Base-by-base conservation (phyloP, 1,140 invertebrate species). In the Musca domestica region DNA sequence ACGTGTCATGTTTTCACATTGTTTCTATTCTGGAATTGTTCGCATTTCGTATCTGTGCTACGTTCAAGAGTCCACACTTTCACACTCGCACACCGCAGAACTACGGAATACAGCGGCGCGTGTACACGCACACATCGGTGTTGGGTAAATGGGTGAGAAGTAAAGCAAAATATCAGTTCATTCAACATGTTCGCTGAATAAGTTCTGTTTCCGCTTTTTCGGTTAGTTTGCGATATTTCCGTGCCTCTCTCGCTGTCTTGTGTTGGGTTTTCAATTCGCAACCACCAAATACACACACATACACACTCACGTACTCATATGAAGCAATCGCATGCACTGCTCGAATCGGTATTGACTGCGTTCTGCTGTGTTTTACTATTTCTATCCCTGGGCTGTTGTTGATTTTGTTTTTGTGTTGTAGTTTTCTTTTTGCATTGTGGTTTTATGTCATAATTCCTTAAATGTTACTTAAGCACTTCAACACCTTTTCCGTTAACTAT, bases 191-290 rank as follows among this genome's bases (percentile, higher is more conserved):
- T 41, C 34, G 34, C 34, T 25, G 25, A 56, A 56, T 56, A 56
- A 27, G 23, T 27, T 56, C 23, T n/a, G 52, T 56, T 27, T 30
- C 52, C 52, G 52, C 23, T 56, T 41, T 41, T 41, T 56, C 25
- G 52, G 52, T 56, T 56, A 30, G 52, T 56, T 30, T 30, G 27
- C 52, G 52, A 56, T 56, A 56, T 27, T 56, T 56, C 52, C 52
- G 7, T 56, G 22, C 15, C 23, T n/a, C 22, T 56, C 25, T 20
- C 19, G 25, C 12, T n/a, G 14, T 56, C 25, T 56, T 56, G 25
- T 27, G 1, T 27, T 7, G 15, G 14, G 6, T 22, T 56, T 56
- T 56, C 22, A 10, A 3, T 23, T 54, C 25, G 3, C 22, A 25
- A 4, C 23, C 14, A 22, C 20, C 1, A 22, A 54, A 22, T 9